These are phyloP conservation scores for Noctua janthina DNA, from an alignment of 2,888 invertebrate genomes.

Conservation along the genomic window DNA sequence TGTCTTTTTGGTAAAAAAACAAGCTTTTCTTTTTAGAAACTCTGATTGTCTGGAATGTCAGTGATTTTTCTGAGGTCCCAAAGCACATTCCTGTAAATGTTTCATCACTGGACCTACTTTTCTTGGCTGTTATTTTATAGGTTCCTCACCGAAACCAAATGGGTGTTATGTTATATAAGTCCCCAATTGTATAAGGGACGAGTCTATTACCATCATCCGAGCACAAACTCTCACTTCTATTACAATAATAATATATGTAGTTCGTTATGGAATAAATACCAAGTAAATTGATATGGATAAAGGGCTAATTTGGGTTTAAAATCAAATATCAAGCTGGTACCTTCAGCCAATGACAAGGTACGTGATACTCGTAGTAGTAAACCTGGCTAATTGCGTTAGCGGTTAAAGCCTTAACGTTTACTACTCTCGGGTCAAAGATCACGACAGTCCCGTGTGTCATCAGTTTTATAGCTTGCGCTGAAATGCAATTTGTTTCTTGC, in stretches of 20 bases:
- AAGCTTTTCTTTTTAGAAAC: neutral
- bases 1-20: neutral
- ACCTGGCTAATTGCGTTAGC: conserved; percentile 31
- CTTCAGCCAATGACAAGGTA: neutral
- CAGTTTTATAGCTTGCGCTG: conserved; percentile 21
- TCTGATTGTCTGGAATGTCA: neutral
- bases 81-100: neutral
- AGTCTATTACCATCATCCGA: too few species aligned
- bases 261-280: too few species aligned
- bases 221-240: too few species aligned
- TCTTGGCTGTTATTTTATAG: neutral
- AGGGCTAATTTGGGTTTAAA: neutral
- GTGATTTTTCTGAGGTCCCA: neutral
- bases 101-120: neutral
- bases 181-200: neutral
- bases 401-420: conserved; percentile 4
- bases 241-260: too few species aligned
- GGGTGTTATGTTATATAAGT: neutral
- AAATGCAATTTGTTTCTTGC: conserved; percentile 26
- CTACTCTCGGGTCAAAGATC: conserved; percentile 31
- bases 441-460: neutral
- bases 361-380: conserved; percentile 12
- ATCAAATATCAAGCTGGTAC: too few species aligned
- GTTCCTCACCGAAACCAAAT: neutral
- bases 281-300: too few species aligned